A percentile compares a stretch with the other conserved stretches of the same genome.
Conservation (phyloP, 2,888 invertebrate genomes). For the Zeuzera pyrina region DNA sequence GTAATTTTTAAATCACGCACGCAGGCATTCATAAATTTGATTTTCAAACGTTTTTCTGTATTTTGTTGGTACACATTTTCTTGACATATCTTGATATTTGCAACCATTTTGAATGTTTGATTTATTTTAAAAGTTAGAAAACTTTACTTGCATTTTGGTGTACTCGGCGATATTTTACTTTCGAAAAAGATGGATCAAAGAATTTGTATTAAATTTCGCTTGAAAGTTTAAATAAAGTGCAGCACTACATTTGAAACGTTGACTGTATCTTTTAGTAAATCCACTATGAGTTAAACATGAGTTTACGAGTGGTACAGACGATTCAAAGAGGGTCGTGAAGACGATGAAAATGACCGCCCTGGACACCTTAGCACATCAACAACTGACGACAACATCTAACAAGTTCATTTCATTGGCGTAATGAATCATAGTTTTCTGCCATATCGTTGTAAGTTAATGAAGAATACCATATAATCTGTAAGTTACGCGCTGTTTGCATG, state of each 20-base stretch:
- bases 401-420: background rate
- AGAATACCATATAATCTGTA: background rate
- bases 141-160: background rate
- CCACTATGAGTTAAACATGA: background rate
- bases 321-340: background rate
- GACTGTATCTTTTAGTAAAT: background rate
- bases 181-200: background rate
- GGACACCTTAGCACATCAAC: background rate
- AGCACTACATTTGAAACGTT: background rate
- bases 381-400: background rate
- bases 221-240: background rate
- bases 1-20: too few relatives aligned
- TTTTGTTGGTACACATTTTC: too few relatives aligned
- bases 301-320: background rate
- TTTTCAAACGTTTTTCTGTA: too few relatives aligned
- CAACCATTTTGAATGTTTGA: too few relatives aligned
- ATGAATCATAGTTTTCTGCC: background rate
- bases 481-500: background rate
- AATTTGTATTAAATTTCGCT: too few relatives aligned
- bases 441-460: constrained; percentile 1
- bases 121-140: background rate
- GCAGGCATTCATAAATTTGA: too few relatives aligned
- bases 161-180: background rate
- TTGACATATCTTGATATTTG: background rate
- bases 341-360: background rate